Evolutionary conservation across 2,888 invertebrate species (phyloP).

Genomic region (Apotomis turbidana): DNA sequence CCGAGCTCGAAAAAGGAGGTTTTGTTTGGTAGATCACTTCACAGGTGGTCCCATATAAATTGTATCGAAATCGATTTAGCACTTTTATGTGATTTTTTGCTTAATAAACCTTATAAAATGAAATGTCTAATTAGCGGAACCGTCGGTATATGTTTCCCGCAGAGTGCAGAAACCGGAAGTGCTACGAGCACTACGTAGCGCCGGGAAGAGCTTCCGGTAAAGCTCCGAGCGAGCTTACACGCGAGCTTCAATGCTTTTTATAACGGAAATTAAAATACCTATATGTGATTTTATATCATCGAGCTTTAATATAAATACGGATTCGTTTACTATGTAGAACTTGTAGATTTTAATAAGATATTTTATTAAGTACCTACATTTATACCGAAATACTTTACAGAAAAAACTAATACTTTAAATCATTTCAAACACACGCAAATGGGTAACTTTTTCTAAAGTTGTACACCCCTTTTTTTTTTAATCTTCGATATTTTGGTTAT

Average conservation of each 20-base stretch:
- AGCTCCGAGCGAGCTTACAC: slow-evolving; percentile 12
- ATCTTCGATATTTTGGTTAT: too few species aligned
- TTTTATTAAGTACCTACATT: too few species aligned
- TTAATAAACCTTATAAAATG: not conserved
- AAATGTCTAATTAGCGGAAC: not conserved
- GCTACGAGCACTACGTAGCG: slow-evolving; percentile 38
- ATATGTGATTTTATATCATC: not conserved
- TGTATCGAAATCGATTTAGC: too few species aligned
- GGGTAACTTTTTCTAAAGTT: too few species aligned
- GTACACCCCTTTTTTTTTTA: too few species aligned
- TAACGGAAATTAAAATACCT: slow-evolving; percentile 19
- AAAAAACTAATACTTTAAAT: too few species aligned
- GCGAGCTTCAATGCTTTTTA: slow-evolving; percentile 5
- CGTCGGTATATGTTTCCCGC: slow-evolving; percentile 1
- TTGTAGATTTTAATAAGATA: not conserved
- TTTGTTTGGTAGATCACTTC: too few species aligned
- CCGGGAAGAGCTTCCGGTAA: slow-evolving; percentile 36
- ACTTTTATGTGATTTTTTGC: too few species aligned
- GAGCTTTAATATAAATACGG: not conserved
- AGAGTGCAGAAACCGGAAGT: slow-evolving; percentile 36
- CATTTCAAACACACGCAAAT: too few species aligned
- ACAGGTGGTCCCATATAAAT: too few species aligned
- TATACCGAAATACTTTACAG: too few species aligned
- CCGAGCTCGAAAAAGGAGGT: too few species aligned
- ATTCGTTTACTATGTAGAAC: not conserved